These are phyloP conservation scores for Triplophysa yarkandensis DNA, from an alignment of 2,797 vertebrate species.

Conservation along the genomic window DNA sequence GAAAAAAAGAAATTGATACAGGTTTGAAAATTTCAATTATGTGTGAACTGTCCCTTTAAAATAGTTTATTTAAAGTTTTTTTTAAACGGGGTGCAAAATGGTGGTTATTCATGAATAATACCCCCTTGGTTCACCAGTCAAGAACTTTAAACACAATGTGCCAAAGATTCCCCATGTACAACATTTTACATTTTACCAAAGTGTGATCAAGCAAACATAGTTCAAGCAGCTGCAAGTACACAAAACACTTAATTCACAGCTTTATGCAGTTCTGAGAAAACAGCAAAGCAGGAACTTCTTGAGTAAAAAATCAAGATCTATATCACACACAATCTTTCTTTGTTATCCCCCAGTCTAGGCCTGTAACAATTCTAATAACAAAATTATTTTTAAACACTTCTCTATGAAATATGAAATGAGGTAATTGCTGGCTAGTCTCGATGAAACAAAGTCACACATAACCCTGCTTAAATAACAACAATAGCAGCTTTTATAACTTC, in stretches of 20 bases:
- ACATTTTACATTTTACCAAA: background rate
- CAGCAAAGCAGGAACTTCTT: background rate
- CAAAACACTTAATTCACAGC: background rate
- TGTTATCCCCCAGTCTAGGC: conserved; percentile 28
- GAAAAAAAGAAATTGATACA: too few relatives aligned
- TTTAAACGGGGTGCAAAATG: too few relatives aligned
- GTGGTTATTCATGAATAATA: too few relatives aligned
- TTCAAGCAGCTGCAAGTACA: conserved; percentile 6
- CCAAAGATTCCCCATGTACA: background rate
- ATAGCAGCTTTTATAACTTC: conserved; percentile 24
- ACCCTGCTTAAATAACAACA: conserved; percentile 37
- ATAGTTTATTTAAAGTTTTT: too few relatives aligned
- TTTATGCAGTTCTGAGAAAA: conserved; percentile 30
- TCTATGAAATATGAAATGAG: conserved; percentile 21
- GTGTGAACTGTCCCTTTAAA: too few relatives aligned
- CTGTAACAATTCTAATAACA: background rate
- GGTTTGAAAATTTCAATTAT: too few relatives aligned
- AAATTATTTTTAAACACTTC: background rate
- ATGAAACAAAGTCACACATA: conserved; percentile 2
- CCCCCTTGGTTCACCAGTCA: too few relatives aligned
- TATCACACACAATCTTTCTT: conserved; percentile 41
- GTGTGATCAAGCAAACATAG: background rate
- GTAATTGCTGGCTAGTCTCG: background rate
- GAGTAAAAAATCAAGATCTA: conserved; percentile 35
- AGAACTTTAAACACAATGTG: too few relatives aligned